Evolutionary conservation across 2,113 vertebrate species (phyloP), one percentile per base, ranked within the genome.

Genomic region (Heterochromis multidens): DNA sequence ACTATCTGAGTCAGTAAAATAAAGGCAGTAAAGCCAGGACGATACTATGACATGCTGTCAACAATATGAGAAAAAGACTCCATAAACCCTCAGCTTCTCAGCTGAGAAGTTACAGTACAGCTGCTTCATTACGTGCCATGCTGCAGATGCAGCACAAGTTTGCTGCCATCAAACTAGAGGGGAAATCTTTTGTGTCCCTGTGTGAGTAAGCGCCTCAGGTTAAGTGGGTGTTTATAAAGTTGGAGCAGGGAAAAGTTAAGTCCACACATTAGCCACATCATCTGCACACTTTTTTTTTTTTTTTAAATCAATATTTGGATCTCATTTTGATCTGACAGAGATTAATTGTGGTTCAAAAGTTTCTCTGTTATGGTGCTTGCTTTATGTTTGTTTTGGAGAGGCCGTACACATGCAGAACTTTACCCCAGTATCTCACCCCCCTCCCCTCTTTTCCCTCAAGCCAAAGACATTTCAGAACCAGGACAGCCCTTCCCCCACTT

Each of bases 321-420:
- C 59, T 70, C 40, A 21, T 25, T 37, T 65, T 31, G 40, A 86
- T 60, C 31, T 61, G 52, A 77, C 29, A 77, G 80, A 79, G 79
- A 81, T 72, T 89, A 63, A 88, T 65, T 21, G 25, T 40, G 62
- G 79, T 60, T 80, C 29, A 80, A 85, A 88, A 70, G 79, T 94
- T 9, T 89, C 70, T 80, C 43, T 56, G 85, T 83, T 78, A 80
- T 88, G 84, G 70, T 72, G 83, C 74, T 91, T 85, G 58, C 88
- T 63, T 59, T 7, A 9, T 89, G 79, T 94, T 94, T 96, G 90
- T 94, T 93, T 92, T 90, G 90, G 88, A 91, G 91, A 87, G 80
- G 56, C 82, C 57, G 59, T 52, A 84, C 89, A 81, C 81, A 91
- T 91, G 83, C 76, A 84, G 61, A 88, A 81, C 78, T 86, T 87